A percentile compares a stretch with the other conserved stretches of the same genome.
These are phyloP conservation scores for Fundulus diaphanus DNA, from an alignment of 2,797 vertebrate species.

Conservation along the genomic window DNA sequence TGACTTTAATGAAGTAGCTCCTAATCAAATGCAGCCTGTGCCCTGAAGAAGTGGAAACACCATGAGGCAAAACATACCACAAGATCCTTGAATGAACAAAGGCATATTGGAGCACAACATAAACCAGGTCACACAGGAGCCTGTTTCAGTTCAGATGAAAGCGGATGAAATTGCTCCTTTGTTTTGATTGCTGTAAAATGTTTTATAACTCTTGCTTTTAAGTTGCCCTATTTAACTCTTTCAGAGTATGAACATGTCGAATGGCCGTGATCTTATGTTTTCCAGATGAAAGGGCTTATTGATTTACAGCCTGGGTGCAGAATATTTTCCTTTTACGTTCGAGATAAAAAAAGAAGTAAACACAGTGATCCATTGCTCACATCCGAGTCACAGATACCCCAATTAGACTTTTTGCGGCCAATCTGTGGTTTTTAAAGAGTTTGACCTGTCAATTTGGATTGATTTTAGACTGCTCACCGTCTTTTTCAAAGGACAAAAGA, in stretches of 20 bases:
- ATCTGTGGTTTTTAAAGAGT: background rate
- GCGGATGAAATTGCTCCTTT: background rate
- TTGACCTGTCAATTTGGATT: background rate
- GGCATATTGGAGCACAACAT: background rate
- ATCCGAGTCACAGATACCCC: background rate
- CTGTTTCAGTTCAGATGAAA: background rate
- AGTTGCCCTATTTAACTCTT: background rate
- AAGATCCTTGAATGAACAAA: slow-evolving; percentile 3
- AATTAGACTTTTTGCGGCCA: background rate
- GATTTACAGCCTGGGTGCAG: background rate
- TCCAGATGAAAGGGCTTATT: background rate
- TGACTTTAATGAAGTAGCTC: slow-evolving; percentile 25
- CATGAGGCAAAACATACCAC: background rate
- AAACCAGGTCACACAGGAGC: background rate
- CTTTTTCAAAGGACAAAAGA: background rate
- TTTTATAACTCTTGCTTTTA: background rate
- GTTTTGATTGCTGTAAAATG: background rate
- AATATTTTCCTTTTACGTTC: background rate
- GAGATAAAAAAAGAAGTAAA: background rate
- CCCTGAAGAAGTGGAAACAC: background rate
- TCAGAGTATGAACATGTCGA: background rate
- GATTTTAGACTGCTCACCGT: background rate
- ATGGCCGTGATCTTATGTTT: background rate
- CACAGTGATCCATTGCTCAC: background rate
- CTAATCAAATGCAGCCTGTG: slow-evolving; percentile 12